Evolutionary conservation across 2,113 vertebrate species (phyloP).

Genomic region (Ctenomys sociabilis): DNA sequence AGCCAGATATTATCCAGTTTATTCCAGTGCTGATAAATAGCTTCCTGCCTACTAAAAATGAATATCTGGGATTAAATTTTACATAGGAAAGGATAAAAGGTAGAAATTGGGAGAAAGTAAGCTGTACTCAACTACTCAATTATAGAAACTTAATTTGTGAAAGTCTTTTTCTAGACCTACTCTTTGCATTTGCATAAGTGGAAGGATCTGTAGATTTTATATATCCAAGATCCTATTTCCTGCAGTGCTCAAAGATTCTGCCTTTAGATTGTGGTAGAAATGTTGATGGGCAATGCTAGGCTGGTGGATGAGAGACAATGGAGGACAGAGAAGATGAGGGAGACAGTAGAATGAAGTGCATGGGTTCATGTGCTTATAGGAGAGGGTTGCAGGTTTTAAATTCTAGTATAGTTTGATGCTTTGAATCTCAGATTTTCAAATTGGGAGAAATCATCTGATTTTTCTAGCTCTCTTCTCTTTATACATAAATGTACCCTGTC

Average conservation of each 20-base stretch:
- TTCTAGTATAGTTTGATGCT: not conserved
- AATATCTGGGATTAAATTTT: not conserved
- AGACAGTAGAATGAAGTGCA: not conserved
- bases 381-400: not conserved
- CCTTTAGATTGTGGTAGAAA: not conserved
- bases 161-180: not conserved
- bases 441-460: not conserved
- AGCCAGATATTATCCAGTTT: not conserved
- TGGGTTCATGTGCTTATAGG: not conserved
- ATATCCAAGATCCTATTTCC: not conserved
- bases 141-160: not conserved
- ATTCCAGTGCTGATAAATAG: not conserved
- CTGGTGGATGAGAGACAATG: not conserved
- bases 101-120: not conserved
- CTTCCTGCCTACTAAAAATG: not conserved
- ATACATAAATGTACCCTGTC: not conserved
- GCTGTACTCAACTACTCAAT: not conserved
- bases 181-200: not conserved
- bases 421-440: not conserved
- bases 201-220: not conserved
- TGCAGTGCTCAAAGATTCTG: not conserved
- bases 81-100: not conserved
- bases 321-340: not conserved
- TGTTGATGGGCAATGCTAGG: not conserved
- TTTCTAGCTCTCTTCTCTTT: not conserved